Conservation (phyloP, 2,888 invertebrate species). For the Acrocera orbiculus region DNA sequence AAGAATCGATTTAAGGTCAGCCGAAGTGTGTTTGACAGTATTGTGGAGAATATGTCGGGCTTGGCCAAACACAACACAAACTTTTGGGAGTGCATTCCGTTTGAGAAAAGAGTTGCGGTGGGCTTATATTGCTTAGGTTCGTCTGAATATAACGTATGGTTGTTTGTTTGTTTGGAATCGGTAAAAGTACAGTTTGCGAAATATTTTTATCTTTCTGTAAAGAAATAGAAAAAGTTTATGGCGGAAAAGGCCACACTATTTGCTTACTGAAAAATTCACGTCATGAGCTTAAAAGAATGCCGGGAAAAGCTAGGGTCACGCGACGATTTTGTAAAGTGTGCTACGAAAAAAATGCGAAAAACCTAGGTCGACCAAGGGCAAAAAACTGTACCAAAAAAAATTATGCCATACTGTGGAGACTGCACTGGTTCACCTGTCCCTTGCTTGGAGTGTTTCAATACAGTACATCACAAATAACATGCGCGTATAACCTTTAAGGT, state of each 20-base stretch:
- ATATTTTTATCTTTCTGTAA: too few relatives aligned
- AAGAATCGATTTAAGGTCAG: too few relatives aligned
- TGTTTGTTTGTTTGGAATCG: too few relatives aligned
- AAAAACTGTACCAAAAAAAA: conserved; percentile 6
- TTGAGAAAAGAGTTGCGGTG: too few relatives aligned
- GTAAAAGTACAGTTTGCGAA: too few relatives aligned
- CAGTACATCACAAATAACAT: conserved; percentile 5
- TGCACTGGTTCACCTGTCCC: conserved; percentile 5
- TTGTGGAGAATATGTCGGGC: too few relatives aligned
- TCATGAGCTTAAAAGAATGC: conserved; percentile 6
- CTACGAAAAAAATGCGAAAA: conserved; percentile 6
- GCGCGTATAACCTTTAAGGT: conserved; percentile 6
- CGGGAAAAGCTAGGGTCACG: conserved; percentile 7
- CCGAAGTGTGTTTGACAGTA: too few relatives aligned
- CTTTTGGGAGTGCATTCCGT: too few relatives aligned
- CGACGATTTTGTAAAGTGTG: conserved; percentile 8
- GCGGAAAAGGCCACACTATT: too few relatives aligned
- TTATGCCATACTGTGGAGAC: conserved; percentile 6
- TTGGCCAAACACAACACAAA: too few relatives aligned
- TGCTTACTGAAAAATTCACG: conserved; percentile 6
- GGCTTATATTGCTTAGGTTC: too few relatives aligned
- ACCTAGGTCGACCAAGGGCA: conserved; percentile 6
- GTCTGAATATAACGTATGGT: too few relatives aligned
- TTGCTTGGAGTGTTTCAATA: conserved; percentile 7
- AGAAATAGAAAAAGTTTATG: neutral